Evolutionary conservation across 1,140 invertebrate species (phyloP).

Genomic region (Phocides pigmalion): DNA sequence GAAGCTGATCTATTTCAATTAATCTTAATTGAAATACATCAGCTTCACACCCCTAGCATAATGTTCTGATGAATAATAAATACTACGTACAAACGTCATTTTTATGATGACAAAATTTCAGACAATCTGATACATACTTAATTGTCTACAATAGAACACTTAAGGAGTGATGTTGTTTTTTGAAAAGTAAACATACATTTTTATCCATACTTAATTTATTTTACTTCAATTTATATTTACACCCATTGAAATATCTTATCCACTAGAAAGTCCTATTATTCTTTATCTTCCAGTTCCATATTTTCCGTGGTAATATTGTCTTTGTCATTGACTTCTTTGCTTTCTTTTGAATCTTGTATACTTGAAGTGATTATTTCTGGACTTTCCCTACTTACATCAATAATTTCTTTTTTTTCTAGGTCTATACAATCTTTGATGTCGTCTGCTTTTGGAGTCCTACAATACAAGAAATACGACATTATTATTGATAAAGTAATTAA

Average conservation of each 20-base stretch:
- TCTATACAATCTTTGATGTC: slow-evolving; percentile 35
- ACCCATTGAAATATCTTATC: slow-evolving; percentile 3
- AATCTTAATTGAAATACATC: too few species aligned
- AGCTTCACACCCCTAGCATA: too few species aligned
- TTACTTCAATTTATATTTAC: not conserved
- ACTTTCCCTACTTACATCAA: slow-evolving; percentile 29
- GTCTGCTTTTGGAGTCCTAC: slow-evolving; percentile 36
- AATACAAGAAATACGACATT: slow-evolving; percentile 11
- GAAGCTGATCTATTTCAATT: too few species aligned
- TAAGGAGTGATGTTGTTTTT: not conserved
- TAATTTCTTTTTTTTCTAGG: slow-evolving; percentile 30
- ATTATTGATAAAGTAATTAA: too few species aligned
- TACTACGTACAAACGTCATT: too few species aligned
- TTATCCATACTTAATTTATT: slow-evolving; percentile 4
- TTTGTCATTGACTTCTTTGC: slow-evolving; percentile 38
- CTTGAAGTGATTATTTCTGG: slow-evolving; percentile 9
- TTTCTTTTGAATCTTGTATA: slow-evolving; percentile 36
- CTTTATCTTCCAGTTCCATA: slow-evolving; percentile 67
- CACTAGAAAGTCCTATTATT: slow-evolving; percentile 37
- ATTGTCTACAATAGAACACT: too few species aligned
- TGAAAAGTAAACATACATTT: slow-evolving; percentile 8
- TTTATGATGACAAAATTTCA: too few species aligned
- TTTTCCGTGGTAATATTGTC: slow-evolving; percentile 52
- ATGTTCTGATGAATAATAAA: too few species aligned
- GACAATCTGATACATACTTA: too few species aligned